phyloP scores from a whole-genome alignment of 2,888 invertebrate species.

The Idaea dimidiata region DNA sequence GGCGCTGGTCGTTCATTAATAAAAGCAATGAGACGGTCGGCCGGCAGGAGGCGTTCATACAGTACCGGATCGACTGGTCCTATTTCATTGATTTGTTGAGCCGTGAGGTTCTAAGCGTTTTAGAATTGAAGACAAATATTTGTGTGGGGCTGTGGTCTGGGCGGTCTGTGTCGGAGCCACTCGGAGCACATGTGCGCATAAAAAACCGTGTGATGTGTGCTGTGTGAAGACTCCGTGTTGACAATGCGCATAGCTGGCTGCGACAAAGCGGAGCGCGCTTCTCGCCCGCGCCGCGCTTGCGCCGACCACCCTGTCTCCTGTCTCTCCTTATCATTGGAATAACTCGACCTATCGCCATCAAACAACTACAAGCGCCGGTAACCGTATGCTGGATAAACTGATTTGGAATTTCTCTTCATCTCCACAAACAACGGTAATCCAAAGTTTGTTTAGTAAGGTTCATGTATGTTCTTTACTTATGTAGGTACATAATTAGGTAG shows the following conservation, averaged over 20 bases:
- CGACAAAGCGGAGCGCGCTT: conserved; percentile 48
- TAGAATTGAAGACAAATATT: conserved; percentile 77
- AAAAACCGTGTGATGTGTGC: conserved; percentile 67
- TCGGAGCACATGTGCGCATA: conserved; percentile 65
- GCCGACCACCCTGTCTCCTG: conserved; percentile 55
- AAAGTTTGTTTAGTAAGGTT: not conserved
- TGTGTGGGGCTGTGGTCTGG: conserved; percentile 64
- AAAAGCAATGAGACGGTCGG: conserved; percentile 28
- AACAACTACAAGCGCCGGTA: conserved; percentile 19
- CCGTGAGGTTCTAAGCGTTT: conserved; percentile 68
- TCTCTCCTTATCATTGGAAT: conserved; percentile 45
- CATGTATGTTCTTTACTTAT: conserved; percentile 2
- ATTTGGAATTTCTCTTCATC: conserved; percentile 27
- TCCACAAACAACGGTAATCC: conserved; percentile 23
- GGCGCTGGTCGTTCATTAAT: conserved; percentile 3
- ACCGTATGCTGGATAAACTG: conserved; percentile 21
- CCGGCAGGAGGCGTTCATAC: conserved; percentile 20
- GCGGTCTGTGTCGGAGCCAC: conserved; percentile 59
- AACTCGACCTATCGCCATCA: conserved; percentile 36
- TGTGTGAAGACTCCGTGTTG: conserved; percentile 63
- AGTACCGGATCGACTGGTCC: conserved; percentile 51
- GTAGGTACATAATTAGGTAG: not conserved
- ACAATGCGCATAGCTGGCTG: conserved; percentile 76
- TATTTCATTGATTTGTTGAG: conserved; percentile 59
- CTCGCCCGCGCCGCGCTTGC: conserved; percentile 15